Base-by-base conservation (phyloP, 2,113 vertebrate species). In the Tychaedon coryphoeus region DNA sequence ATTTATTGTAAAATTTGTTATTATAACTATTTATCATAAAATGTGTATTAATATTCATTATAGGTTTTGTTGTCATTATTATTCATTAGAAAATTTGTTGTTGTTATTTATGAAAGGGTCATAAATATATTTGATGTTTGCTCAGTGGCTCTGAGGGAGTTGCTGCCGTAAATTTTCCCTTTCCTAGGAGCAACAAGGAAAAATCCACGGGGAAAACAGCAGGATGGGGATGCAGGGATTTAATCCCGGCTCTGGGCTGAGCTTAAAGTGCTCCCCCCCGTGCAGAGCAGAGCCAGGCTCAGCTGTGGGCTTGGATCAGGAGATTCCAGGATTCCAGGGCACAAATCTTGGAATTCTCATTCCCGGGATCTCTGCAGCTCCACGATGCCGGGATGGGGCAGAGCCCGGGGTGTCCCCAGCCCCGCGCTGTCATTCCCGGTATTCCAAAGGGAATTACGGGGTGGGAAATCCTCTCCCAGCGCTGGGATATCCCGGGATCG, bases 381-480 rank as follows among this genome's bases (percentile, higher is more conserved):
- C 14, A 10, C 1, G 22, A 8, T 45, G 66, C 53, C 4, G 54
- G 56, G 65, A 47, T 5, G 0, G 2, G 36, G n/a, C 48, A 47
- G 60, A 47, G 34, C 51, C 5, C 0, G 5, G 6, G 0, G 12
- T 0, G 1, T 12, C 42, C 78, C 26, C 6, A 53, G 29, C 5
- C 42, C 5, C 8, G 51, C 12, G 11, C 58, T 31, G 24, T 8
- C 10, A 1, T 13, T 16, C 38, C 62, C 0, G 0, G 9, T 38
- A 5, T 38, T 50, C n/a, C 51, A 25, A 14, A 23, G 2, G 38
- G 50, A 51, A 51, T 51, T 9, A 16, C 5, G 50, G 56, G 50
- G 8, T 40, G 31, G 58, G 33, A 47, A 75, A 60, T 12, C 3
- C 16, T 72, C 45, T 42, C 3, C 60, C 26, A 28, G 11, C n/a